Percentiles rank a stretch among this genome's conserved stretches.
Conservation (phyloP, 2,797 vertebrate genomes). For the Aratinga solstitialis region DNA sequence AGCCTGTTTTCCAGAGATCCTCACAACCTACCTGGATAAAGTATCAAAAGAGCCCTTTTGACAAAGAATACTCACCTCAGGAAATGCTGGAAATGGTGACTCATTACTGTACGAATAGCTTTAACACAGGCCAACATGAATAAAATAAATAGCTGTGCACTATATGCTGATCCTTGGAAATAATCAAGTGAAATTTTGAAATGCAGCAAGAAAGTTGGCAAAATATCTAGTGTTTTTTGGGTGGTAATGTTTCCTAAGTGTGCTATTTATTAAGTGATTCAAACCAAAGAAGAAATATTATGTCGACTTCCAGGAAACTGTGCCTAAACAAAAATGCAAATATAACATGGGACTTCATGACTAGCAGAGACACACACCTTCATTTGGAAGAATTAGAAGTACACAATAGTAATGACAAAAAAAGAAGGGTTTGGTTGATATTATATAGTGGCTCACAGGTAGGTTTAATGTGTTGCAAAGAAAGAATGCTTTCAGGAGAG, state of each 20-base stretch:
- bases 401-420: not conserved
- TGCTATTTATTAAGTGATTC: not conserved
- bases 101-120: not conserved
- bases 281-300: not conserved
- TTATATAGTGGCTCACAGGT: not conserved
- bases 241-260: not conserved
- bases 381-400: not conserved
- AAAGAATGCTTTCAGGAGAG: not conserved
- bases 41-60: not conserved
- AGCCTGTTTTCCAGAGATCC: not conserved
- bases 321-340: not conserved
- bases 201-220: not conserved
- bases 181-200: not conserved
- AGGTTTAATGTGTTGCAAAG: not conserved
- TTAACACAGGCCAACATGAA: not conserved
- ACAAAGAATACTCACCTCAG: not conserved
- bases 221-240: not conserved
- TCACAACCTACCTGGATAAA: not conserved
- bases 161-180: not conserved
- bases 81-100: not conserved
- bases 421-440: not conserved
- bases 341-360: not conserved
- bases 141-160: not conserved
- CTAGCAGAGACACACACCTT: not conserved
- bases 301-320: not conserved